phyloP scores from a whole-genome alignment of 2,888 invertebrate species.

The Andrena bicolor region DNA sequence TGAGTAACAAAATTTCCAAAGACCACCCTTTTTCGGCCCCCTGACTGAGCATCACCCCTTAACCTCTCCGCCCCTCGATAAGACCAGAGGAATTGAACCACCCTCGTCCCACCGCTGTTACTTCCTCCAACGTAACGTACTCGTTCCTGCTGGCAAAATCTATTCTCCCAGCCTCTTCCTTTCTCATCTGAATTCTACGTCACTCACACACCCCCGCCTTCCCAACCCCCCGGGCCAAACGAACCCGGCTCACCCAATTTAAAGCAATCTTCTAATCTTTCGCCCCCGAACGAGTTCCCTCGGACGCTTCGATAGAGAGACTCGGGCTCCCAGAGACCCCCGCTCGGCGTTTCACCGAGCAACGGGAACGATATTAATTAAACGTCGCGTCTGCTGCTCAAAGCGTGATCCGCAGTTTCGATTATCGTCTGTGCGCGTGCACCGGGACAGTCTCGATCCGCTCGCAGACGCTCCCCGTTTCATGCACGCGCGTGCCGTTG shows the following conservation, averaged over 20 bases:
- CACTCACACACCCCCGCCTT: too few species aligned
- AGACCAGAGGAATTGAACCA: conserved; percentile 7
- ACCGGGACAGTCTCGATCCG: conserved; percentile 17
- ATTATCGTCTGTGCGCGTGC: not conserved
- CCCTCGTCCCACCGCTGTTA: not conserved
- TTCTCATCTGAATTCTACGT: too few species aligned
- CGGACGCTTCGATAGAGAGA: too few species aligned
- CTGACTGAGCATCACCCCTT: too few species aligned
- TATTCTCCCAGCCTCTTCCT: too few species aligned
- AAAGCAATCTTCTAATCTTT: too few species aligned
- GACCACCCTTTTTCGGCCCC: too few species aligned
- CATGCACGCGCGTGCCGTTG: conserved; percentile 15
- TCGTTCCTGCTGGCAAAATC: not conserved
- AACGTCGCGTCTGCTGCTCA: conserved; percentile 2
- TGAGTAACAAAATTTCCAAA: too few species aligned
- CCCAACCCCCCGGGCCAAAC: too few species aligned
- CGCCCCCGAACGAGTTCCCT: too few species aligned
- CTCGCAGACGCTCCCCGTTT: conserved; percentile 7
- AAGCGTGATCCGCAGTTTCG: conserved; percentile 1
- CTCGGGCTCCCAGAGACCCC: too few species aligned
- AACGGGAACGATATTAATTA: conserved; percentile 18
- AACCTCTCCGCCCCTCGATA: conserved; percentile 6
- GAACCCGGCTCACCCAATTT: too few species aligned
- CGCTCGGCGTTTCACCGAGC: not conserved
- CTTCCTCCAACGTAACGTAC: not conserved